A percentile compares a stretch with the other conserved stretches of the same genome.
These are phyloP conservation scores for Typhlichthys subterraneus DNA, from an alignment of 2,797 vertebrate species.

Conservation along the genomic window DNA sequence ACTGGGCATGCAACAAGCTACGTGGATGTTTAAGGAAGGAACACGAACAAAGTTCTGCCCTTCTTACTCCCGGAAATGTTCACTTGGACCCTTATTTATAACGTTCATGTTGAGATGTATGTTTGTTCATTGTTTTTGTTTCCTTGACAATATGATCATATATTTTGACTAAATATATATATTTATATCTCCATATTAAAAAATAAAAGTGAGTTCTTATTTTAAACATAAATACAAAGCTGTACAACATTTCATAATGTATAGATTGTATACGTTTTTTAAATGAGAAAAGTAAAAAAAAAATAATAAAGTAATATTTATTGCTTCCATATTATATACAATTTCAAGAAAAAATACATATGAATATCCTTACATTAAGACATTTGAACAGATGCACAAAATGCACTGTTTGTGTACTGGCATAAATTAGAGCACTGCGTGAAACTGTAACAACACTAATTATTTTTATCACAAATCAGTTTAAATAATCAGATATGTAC, in stretches of 20 bases:
- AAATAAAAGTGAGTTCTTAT: conserved; percentile 98
- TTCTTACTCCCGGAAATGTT: conserved; percentile 70
- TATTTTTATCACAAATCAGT: conserved; percentile 33
- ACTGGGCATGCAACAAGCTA: conserved; percentile 47
- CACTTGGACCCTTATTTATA: conserved; percentile 97
- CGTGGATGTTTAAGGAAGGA: conserved; percentile 36
- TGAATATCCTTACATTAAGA: conserved; percentile 60
- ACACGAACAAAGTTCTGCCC: conserved; percentile 41
- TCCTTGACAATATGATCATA: conserved; percentile 98
- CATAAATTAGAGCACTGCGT: conserved; percentile 64
- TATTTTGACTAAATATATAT: conserved; percentile 99
- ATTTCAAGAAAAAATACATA: conserved; percentile 60
- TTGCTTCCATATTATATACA: conserved; percentile 76
- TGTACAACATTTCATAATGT: conserved; percentile 86
- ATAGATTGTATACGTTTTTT: conserved; percentile 83
- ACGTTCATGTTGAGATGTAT: conserved; percentile 96
- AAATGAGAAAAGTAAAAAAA: conserved; percentile 78
- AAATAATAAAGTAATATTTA: conserved; percentile 82
- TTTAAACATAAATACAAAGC: conserved; percentile 91
- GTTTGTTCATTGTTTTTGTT: conserved; percentile 82
- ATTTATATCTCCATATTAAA: conserved; percentile 99
- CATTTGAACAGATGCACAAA: conserved; percentile 55
- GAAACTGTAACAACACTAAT: conserved; percentile 48
- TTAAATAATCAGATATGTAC: conserved; percentile 53
- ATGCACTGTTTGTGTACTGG: conserved; percentile 59